Percentiles rank a stretch among this genome's conserved stretches.
Conservation (phyloP, 2,797 vertebrate genomes). For the Halcyon leucocephala region DNA sequence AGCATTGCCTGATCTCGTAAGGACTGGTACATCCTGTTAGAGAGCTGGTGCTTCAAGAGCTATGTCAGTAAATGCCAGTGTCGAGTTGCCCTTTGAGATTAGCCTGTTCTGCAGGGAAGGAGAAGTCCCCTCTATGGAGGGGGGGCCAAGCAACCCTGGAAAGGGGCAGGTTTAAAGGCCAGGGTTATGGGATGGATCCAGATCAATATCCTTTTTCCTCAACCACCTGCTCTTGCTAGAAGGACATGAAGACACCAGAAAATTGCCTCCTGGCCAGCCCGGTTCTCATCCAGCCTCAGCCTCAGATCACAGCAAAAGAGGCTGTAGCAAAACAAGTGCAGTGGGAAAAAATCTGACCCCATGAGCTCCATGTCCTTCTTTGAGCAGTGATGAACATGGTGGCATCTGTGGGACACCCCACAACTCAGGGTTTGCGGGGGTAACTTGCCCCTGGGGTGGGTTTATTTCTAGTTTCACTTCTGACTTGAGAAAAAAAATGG, state of each 20-base stretch:
- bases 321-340: neutral
- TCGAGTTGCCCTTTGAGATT: neutral
- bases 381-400: neutral
- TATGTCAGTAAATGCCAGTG: neutral
- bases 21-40: neutral
- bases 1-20: fast-evolving
- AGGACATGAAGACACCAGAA: neutral
- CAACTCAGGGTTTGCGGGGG: neutral
- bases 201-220: neutral
- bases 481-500: neutral
- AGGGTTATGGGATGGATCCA: neutral
- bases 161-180: conserved; percentile 17
- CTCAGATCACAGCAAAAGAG: neutral
- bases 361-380: neutral
- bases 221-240: conserved; percentile 1
- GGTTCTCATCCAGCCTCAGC: neutral
- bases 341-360: neutral
- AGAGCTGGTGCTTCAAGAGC: neutral
- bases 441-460: neutral
- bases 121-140: neutral
- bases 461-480: neutral
- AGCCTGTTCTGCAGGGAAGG: neutral
- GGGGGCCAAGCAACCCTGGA: neutral
- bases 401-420: neutral
- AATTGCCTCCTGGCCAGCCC: neutral